Base-by-base conservation (phyloP, 2,888 invertebrate genomes). In the Caenorhabditis drosophilae region DNA sequence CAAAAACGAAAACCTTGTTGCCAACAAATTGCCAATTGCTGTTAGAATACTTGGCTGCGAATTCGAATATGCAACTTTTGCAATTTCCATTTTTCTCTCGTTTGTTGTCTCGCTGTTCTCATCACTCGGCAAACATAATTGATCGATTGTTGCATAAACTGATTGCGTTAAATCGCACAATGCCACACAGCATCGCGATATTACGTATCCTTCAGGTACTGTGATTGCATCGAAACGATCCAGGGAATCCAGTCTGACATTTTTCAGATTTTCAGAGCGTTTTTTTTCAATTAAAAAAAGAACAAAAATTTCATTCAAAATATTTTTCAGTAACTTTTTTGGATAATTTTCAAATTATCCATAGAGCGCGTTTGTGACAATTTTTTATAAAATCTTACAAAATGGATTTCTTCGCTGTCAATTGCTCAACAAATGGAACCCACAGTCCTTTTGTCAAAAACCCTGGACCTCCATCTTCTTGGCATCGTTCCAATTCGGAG, bases 171-270 rank as follows among this genome's bases (percentile, higher is more conserved):
- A 35, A 44, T 73, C 73, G 20, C 63, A 56, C 1, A 73, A 27
- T 4, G 63, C 67, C 0, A 66, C 67, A 38, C 66, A 63, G 25
- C 63, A 57, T n/a, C 97, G 89, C 0, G 96, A 95, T 62, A 98
- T 91, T 4, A 95, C 94, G 85, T 97, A 98, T 0, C 97, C 96
- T 71, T 97, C 95, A n/a, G 92, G 92, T 73, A 97, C 91, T 12
- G 88, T 85, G 0, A 95, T 95, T 7, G 96, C 92, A 80, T 98
- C 97, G 18, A 90, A 89, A 84, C 95, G 93, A 83, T 98, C 98
- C 78, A 96, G 85, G 90, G 95, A 91, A 84, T 98, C 98, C 84
- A 97, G 88, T 83, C 94, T 93, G 84, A 55, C 85, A 69, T 47
- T 26, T 18, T 1, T 15, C n/a, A 16, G 12, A 11, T 2, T 9